Base-by-base conservation (phyloP, 1,140 invertebrate genomes). In the Venturia canescens region DNA sequence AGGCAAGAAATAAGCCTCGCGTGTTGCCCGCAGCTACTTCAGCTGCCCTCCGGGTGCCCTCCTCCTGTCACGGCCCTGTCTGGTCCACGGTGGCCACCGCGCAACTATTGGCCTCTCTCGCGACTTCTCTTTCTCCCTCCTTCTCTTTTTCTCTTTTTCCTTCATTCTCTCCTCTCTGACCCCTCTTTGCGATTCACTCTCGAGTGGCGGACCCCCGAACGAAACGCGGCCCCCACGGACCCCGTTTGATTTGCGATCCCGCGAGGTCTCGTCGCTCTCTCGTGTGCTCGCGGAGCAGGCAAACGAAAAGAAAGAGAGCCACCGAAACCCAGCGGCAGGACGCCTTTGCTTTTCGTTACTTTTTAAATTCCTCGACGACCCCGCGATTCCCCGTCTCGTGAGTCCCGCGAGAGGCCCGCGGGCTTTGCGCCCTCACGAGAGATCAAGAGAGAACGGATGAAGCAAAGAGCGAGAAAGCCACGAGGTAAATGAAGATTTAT, bases 11-110 rank as follows among this genome's bases (percentile, higher is more conserved):
- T 75, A 78, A 82, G 79, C 83, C 83, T 88, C 85, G 87, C 86
- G 87, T 88, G 88, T 88, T 89, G 88, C 87, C 85, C 78, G 83
- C 82, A 84, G 88, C 86, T 89, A 88, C 88, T 83, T 86, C 83
- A 86, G 83, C 81, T 88, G 84, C 83, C 86, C 84, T 80, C 85
- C 83, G 84, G 86, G 84, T 81, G 86, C 85, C 84, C 83, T 81
- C 86, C 84, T 84, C 83, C 86, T 87, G 86, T 86, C 87, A 86
- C 86, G 83, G 83, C 83, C 82, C 81, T 86, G 83, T 85, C 82
- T 71, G 66, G 31, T 31, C 29, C 29, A 31, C 66, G 66, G 66
- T 72, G 44, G 79, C 77, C 81, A 78, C 80, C 80, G 78, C 81
- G 79, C 78, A 80, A 80, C 84, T 80, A 82, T 84, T 75, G 84